A percentile compares a stretch with the other conserved stretches of the same genome.
Evolutionary conservation across 2,113 vertebrate genomes (phyloP).

Genomic region (Phainopepla nitens): DNA sequence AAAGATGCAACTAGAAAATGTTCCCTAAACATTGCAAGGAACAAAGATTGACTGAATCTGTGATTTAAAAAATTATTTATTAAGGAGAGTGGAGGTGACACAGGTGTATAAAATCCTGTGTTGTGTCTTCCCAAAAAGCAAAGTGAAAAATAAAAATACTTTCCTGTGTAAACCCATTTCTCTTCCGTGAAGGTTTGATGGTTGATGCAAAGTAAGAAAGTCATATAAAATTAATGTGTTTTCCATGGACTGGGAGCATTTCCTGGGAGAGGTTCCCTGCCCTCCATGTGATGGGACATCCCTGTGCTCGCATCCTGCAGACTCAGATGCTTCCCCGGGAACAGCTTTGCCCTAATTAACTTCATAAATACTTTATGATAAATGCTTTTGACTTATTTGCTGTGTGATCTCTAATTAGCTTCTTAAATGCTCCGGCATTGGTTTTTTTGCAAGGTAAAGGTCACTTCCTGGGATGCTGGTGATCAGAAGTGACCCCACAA

Average conservation of each 20-base stretch:
- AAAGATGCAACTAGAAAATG: neutral
- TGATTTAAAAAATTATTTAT: neutral
- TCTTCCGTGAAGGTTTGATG: neutral
- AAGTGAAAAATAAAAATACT: neutral
- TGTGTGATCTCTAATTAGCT: neutral
- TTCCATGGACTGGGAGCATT: rapidly evolving
- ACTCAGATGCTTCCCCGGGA: neutral
- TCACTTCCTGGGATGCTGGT: neutral
- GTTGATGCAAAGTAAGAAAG: neutral
- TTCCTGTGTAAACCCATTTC: neutral
- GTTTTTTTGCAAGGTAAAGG: neutral
- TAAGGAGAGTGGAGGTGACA: neutral
- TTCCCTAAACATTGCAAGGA: neutral
- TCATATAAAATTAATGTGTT: neutral
- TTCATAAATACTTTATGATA: neutral
- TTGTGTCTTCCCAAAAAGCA: neutral
- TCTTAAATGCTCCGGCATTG: neutral
- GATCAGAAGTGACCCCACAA: neutral
- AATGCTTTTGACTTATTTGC: neutral
- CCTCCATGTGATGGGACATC: rapidly evolving
- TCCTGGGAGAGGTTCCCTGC: neutral
- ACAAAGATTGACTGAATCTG: neutral
- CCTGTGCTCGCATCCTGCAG: rapidly evolving
- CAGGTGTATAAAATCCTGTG: neutral
- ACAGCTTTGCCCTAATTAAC: neutral